Evolutionary conservation across 2,888 invertebrate species (phyloP).

Genomic region (Dromius quadrimaculatus): DNA sequence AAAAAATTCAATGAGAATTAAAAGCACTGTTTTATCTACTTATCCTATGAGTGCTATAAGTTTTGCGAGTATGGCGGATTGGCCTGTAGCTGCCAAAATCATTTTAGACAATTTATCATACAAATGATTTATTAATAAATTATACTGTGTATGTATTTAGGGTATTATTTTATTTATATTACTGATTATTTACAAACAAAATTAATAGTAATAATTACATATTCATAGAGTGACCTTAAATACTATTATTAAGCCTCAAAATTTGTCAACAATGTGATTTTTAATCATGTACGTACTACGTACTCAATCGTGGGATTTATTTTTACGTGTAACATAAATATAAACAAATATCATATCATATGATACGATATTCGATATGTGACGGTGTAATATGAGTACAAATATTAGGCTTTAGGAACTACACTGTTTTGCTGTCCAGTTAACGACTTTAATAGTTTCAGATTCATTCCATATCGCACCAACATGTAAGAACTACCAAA

Average conservation of each 20-base stretch:
- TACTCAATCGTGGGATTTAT: constrained; percentile 1
- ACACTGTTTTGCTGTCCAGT: constrained; percentile 37
- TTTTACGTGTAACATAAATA: constrained; percentile 6
- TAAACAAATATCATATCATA: constrained; percentile 13
- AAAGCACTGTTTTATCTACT: constrained; percentile 26
- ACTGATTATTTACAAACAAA: constrained; percentile 19
- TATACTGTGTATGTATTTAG: background rate
- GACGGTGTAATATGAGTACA: background rate
- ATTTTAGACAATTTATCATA: constrained; percentile 18
- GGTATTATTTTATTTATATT: constrained; percentile 2
- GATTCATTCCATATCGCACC: constrained; percentile 39
- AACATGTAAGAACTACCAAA: constrained; percentile 56
- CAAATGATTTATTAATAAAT: constrained; percentile 11
- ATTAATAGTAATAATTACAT: constrained; percentile 1
- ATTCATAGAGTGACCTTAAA: constrained; percentile 15
- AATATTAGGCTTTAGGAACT: constrained; percentile 23
- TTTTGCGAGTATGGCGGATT: constrained; percentile 27
- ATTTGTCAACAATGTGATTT: constrained; percentile 24
- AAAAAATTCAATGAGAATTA: background rate
- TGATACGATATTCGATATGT: constrained; percentile 2
- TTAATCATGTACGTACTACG: constrained; percentile 18
- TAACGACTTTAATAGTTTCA: constrained; percentile 40
- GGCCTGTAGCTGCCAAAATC: constrained; percentile 19
- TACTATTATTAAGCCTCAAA: background rate
- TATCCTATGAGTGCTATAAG: constrained; percentile 11